Evolutionary conservation across 2,797 vertebrate species (phyloP), one percentile per base, ranked within the genome.

Genomic region (Serranus cabrilla): DNA sequence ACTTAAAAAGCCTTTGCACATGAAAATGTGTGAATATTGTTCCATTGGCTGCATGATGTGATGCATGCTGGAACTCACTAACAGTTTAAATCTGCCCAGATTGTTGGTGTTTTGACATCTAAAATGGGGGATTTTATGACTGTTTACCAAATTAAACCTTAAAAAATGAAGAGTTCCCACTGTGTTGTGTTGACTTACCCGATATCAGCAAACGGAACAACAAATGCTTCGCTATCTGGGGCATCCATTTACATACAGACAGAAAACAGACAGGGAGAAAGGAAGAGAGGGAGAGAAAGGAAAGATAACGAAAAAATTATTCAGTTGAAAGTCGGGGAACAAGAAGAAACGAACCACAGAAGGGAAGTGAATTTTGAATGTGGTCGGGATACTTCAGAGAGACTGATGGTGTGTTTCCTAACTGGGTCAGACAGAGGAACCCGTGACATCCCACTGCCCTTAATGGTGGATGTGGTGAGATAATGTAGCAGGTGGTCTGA

Each of bases 171-270:
- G 54, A 10, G 49, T 61, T 75, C 9, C 21, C 2, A 3, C 16
- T 37, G 23, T 59, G 45, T 61, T 40, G 34, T 56, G 67, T 70
- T 76, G 56, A 83, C 62, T 72, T 56, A 42, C 16, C 46, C 2
- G 5, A 70, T 63, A 69, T 54, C 57, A 45, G 60, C 25, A 56
- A 79, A 74, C 13, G 34, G 39, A 77, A 73, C 61, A 82, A 73
- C 45, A 74, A 67, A 67, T 49, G 23, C 64, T 55, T 70, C 31
- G 37, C 13, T 83, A 86, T 87, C 71, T 88, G 76, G 83, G 87
- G 71, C 83, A 86, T 7, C 42, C 72, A 85, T 92, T 89, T 77
- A 77, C 80, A 90, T 76, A 61, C 43, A 87, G 47, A 77, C 58
- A 66, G 71, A 74, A 70, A 62, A 56, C 20, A 74, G 20, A 72